Evolutionary conservation across 1,140 invertebrate species (phyloP), one percentile per base, ranked within the genome.

Genomic region (Sesamia nonagrioides): DNA sequence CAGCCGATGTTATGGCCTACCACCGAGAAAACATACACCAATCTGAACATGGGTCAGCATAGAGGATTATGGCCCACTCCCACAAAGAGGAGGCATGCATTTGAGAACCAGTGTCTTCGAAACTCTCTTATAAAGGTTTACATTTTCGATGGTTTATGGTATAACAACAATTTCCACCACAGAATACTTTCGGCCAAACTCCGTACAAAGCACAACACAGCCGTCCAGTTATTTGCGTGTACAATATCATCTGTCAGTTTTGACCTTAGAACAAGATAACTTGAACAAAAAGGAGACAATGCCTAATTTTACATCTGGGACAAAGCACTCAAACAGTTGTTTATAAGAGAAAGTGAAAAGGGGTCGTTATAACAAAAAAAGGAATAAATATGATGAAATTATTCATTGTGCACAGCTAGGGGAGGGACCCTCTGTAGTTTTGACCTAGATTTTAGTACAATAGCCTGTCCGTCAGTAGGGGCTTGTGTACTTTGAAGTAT

Each of bases 401-500:
- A 69, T 69, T 69, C 66, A 69, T 69, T 48, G 66, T 33, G 7
- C 11, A 42, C 18, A 17, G 1, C 21, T 27, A 13, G 21, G 40
- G 40, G 42, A 27, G 66, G 7, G 17, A 27, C 40, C 40, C 66
- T 27, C 13, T 8, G 5, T 33, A 9, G 40, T n/a, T 8, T 56
- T 56, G 69, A 73, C 69, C 69, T 73, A 54, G 48, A 73, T 40
- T 73, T 56, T 73, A 40, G 52, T 58, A 56, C n/a, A 33, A 69
- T 48, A 6, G 33, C n/a, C 54, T n/a, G 61, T 17, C 21, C 27
- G 54, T 21, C 54, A 58, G 54, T 33, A 13, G 21, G 54, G 54
- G 54, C 5, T 13, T 5, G 9, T 58, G 9, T 33, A 8, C 15
- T 58, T 58, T 33, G 17, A 58, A 58, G 13, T 56, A 56, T 33